Conservation (phyloP, 2,797 vertebrate species). For the Argyrosomus regius region DNA sequence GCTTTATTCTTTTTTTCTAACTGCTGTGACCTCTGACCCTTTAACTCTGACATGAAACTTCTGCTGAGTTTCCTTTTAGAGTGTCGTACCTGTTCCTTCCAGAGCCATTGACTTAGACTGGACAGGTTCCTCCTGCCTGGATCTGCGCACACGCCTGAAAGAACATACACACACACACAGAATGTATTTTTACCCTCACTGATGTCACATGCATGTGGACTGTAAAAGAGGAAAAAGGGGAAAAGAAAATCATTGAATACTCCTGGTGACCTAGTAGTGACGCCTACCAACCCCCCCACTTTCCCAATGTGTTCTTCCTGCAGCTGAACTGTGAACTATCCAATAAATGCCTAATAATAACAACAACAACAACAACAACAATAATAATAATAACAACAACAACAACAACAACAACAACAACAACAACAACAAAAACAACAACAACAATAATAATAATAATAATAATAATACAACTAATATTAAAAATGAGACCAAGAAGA, state of each 20-base stretch:
- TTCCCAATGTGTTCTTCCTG: neutral
- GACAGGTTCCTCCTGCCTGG: conserved; percentile 1
- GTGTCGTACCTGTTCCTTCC: conserved; percentile 60
- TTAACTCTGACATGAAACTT: neutral
- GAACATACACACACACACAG: neutral
- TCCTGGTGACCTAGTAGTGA: neutral
- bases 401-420: neutral
- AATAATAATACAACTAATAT: no score
- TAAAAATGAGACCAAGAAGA: no score
- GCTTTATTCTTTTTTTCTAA: neutral
- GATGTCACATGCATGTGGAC: neutral
- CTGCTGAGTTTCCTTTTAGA: neutral
- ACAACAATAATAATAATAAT: no score
- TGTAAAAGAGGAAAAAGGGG: no score
- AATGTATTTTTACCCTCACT: neutral
- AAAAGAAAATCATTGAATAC: no score
- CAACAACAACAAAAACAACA: no score
- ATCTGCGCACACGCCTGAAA: conserved; percentile 17
- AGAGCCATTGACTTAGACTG: conserved; percentile 29
- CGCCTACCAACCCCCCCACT: neutral
- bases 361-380: no score
- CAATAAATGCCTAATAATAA: neutral
- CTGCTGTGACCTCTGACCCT: neutral
- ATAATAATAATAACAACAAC: neutral
- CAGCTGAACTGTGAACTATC: neutral